These are phyloP conservation scores for Oryzias dopingdopingensis DNA, from an alignment of 2,797 vertebrate species.

Conservation along the genomic window DNA sequence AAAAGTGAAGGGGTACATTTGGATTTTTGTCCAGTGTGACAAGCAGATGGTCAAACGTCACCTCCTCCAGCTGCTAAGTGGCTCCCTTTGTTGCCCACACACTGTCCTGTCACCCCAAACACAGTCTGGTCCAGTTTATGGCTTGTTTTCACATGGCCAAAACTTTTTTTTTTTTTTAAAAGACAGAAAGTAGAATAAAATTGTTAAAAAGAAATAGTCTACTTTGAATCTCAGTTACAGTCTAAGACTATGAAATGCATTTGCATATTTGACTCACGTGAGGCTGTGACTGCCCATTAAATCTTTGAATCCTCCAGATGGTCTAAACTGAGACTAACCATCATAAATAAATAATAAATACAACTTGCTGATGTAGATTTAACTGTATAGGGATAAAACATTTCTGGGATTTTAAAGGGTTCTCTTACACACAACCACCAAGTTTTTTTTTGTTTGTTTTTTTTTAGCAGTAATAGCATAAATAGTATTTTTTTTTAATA, in stretches of 20 bases:
- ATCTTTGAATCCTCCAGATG: conserved; percentile 69
- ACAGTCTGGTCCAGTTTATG: conserved; percentile 54
- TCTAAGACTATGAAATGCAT: conserved; percentile 11
- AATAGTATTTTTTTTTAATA: conserved; percentile 72
- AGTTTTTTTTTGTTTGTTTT: not conserved
- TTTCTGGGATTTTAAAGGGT: conserved; percentile 76
- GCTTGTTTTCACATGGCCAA: conserved; percentile 51
- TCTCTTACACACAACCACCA: conserved; percentile 68
- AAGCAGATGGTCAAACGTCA: conserved; percentile 29
- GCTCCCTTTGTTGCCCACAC: conserved; percentile 59
- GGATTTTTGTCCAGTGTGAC: conserved; percentile 12
- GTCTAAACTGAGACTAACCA: conserved; percentile 42
- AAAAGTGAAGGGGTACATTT: conserved; percentile 18
- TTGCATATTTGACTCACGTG: conserved; percentile 8
- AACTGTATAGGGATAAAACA: conserved; percentile 71
- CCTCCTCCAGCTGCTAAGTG: conserved; percentile 22
- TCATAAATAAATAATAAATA: conserved; percentile 65
- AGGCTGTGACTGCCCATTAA: conserved; percentile 45
- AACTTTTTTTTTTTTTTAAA: not conserved
- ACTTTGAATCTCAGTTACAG: conserved; percentile 5
- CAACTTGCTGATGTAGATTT: conserved; percentile 64
- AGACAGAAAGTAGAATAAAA: conserved; percentile 11
- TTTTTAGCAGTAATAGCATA: conserved; percentile 72
- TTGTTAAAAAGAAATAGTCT: conserved; percentile 25
- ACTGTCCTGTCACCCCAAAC: conserved; percentile 28